Percentiles rank a stretch among this genome's conserved stretches.
Evolutionary conservation across 2,888 invertebrate genomes (phyloP).

Genomic region (Lottia scabra): DNA sequence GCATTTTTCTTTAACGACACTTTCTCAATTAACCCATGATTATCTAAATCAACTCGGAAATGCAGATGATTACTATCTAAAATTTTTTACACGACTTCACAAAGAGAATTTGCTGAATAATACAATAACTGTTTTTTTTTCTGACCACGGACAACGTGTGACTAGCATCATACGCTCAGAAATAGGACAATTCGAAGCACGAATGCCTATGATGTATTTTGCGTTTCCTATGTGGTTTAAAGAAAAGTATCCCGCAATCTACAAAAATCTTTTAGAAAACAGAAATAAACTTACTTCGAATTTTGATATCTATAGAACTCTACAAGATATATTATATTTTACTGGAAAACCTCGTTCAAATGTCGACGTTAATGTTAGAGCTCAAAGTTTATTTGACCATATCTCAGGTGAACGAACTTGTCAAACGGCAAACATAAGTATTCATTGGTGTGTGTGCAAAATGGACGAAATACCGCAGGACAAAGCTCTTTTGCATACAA

Average conservation of each 20-base stretch:
- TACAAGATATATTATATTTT: conserved; percentile 74
- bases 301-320: conserved; percentile 84
- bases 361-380: no score
- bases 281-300: conserved; percentile 79
- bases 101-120: conserved; percentile 31
- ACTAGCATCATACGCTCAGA: conserved; percentile 84
- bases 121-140: conserved; percentile 71
- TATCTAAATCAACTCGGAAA: no score
- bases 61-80: no score
- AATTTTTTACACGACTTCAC: no score
- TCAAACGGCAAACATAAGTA: no score
- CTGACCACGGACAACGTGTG: conserved; percentile 92
- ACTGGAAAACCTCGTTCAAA: background rate
- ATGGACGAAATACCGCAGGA: no score
- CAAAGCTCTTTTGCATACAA: no score
- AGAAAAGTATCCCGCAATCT: conserved; percentile 74
- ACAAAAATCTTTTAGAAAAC: conserved; percentile 70
- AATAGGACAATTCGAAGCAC: conserved; percentile 82
- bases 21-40: no score
- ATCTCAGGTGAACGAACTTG: no score
- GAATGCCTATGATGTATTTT: conserved; percentile 83
- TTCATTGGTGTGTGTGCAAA: no score
- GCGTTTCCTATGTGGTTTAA: conserved; percentile 80
- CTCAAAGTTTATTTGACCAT: no score
- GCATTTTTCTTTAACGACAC: no score